Conservation (phyloP, 2,888 invertebrate genomes). For the Trissoscelio sp. region DNA sequence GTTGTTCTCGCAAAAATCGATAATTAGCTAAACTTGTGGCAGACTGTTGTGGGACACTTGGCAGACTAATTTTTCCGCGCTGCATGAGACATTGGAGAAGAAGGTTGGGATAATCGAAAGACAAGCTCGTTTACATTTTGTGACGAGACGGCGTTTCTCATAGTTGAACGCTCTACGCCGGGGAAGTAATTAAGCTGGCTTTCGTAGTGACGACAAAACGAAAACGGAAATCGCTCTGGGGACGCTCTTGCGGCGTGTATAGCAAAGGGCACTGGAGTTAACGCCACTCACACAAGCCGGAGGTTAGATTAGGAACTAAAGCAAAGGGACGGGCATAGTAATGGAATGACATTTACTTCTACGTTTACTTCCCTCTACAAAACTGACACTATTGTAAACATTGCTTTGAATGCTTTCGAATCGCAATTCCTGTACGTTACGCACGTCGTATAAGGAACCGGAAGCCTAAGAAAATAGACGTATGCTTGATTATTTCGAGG, state of each 20-base stretch:
- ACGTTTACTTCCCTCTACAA: slow-evolving; percentile 28
- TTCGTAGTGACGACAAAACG: slow-evolving; percentile 61
- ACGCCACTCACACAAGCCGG: slow-evolving; percentile 40
- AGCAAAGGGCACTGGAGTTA: slow-evolving; percentile 54
- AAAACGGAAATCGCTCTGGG: slow-evolving; percentile 64
- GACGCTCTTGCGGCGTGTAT: slow-evolving; percentile 49
- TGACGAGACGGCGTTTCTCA: slow-evolving; percentile 49
- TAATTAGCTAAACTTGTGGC: slow-evolving; percentile 4
- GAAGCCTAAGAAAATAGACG: slow-evolving; percentile 25
- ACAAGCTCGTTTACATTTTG: slow-evolving; percentile 53
- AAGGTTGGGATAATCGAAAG: slow-evolving; percentile 31
- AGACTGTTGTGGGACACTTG: not conserved
- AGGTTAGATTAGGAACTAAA: slow-evolving; percentile 51
- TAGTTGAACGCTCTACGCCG: slow-evolving; percentile 38
- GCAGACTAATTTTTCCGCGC: slow-evolving; percentile 20
- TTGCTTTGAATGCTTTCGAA: slow-evolving; percentile 40
- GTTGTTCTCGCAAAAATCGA: too few species aligned
- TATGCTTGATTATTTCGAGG: slow-evolving; percentile 16
- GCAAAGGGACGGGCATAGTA: slow-evolving; percentile 31
- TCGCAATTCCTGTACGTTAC: slow-evolving; percentile 30
- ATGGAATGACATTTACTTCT: slow-evolving; percentile 52
- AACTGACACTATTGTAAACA: slow-evolving; percentile 46
- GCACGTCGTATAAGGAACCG: not conserved
- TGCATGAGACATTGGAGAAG: not conserved
- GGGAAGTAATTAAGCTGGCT: slow-evolving; percentile 64